phyloP scores from a whole-genome alignment of 1,140 invertebrate genomes.

The Araneus ventricosus region DNA sequence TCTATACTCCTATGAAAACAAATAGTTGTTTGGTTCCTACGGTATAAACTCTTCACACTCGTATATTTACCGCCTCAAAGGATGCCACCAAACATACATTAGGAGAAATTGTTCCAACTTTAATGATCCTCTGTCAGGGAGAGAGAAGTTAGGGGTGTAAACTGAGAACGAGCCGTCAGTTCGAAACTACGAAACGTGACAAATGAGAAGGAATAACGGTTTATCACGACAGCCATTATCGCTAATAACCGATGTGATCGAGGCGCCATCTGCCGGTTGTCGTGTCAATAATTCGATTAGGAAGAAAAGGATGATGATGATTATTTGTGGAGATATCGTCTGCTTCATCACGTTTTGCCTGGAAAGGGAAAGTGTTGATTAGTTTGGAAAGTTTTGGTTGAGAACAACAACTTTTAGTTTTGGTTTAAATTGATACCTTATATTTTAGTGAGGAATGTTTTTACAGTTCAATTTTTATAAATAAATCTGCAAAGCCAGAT shows the following conservation, averaged over 20 bases:
- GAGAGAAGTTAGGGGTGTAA: conserved; percentile 30
- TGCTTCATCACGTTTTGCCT: background rate
- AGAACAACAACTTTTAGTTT: background rate
- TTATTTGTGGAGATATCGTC: background rate
- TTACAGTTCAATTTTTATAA: too few relatives aligned
- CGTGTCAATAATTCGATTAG: conserved; percentile 46
- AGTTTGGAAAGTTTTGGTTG: background rate
- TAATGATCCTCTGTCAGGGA: conserved; percentile 32
- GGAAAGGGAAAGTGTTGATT: background rate
- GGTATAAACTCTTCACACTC: background rate
- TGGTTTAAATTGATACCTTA: too few relatives aligned
- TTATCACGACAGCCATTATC: conserved; percentile 59
- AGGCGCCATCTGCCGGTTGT: conserved; percentile 13
- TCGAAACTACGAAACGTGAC: conserved; percentile 54
- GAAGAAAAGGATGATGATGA: background rate
- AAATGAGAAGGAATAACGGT: conserved; percentile 68
- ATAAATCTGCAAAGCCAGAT: too few relatives aligned
- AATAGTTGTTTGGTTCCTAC: background rate
- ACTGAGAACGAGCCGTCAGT: conserved; percentile 55
- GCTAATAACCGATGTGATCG: conserved; percentile 51
- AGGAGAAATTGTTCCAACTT: conserved; percentile 33
- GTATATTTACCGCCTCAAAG: background rate
- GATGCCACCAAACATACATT: conserved; percentile 37
- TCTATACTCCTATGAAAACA: too few relatives aligned
- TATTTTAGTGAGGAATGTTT: too few relatives aligned